Evolutionary conservation across 1,140 invertebrate genomes (phyloP).

Genomic region (Mactra quadrangularis): DNA sequence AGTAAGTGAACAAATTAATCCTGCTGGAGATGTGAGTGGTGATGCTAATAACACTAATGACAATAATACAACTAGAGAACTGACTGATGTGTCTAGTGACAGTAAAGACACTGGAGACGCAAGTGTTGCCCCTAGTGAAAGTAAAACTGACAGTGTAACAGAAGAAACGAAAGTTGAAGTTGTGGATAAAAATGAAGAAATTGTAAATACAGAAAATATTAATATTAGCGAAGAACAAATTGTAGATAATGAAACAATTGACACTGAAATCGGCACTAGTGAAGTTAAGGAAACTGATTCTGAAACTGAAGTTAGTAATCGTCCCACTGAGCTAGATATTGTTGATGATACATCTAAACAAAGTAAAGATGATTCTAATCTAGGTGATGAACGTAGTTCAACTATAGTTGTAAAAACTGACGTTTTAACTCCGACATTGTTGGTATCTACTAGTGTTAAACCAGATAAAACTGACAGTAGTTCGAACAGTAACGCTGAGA

Average conservation of each 20-base stretch:
- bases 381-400: conserved; percentile 1
- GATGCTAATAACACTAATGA: no score
- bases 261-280: neutral
- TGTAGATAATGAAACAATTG: neutral
- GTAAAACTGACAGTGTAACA: neutral
- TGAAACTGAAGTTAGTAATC: neutral
- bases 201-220: neutral
- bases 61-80: no score
- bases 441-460: conserved; percentile 9
- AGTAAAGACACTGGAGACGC: neutral
- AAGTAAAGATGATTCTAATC: neutral
- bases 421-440: conserved; percentile 16
- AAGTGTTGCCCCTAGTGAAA: neutral
- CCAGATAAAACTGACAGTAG: neutral
- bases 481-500: neutral
- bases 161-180: neutral
- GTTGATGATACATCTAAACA: neutral
- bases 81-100: neutral
- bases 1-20: neutral
- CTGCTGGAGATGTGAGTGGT: neutral
- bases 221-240: neutral
- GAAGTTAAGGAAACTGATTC: neutral
- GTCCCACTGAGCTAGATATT: no score
- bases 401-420: conserved; percentile 43
- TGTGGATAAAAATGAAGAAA: no score